Evolutionary conservation across 2,797 vertebrate species (phyloP), one percentile per base, ranked within the genome.

Genomic region (Notolabrus celidotus): DNA sequence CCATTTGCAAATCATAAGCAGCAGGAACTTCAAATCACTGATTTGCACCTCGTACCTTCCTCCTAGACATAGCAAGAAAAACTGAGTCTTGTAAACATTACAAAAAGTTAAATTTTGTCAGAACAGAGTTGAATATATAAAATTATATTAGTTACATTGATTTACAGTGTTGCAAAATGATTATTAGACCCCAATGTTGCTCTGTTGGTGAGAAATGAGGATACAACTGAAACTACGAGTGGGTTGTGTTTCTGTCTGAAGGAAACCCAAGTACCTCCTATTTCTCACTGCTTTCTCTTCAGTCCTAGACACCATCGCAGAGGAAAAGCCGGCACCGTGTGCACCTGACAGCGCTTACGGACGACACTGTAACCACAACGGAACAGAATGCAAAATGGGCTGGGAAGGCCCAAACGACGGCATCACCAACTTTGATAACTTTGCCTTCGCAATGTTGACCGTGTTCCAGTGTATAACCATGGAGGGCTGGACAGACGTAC

Each of bases 381-480:
- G 89, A 78, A 97, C 96, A 0, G 84, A 62, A 68, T 92, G 98
- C 90, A 91, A 79, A 67, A 71, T 92, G 25, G 96, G 95, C 55
- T 99, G 98, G 98, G 97, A 96, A 10, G 98, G 98, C 3, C 98
- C 98, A 0, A 99, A 99, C 66, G 93, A 98, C 0, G 98, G 98
- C 90, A 99, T 99, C 82, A 99, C 97, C 38, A 99, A 99, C 93
- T 99, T 99, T 10, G 98, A 99, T 95, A 99, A 99, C 78, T 99
- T 99, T 68, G 97, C 97, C 72, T 99, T 99, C 68, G 98, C 97
- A 87, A 99, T 99, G 97, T 87, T 99, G 80, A 99, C 97, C 0
- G 97, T 99, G 84, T 99, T 99, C 88, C 97, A 99, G 90, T 99
- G 97, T 91, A 99, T 99, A 92, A 99, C 97, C n/a, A 99, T 99